Conservation (phyloP, 2,888 invertebrate species). For the Chloroclysta siterata region DNA sequence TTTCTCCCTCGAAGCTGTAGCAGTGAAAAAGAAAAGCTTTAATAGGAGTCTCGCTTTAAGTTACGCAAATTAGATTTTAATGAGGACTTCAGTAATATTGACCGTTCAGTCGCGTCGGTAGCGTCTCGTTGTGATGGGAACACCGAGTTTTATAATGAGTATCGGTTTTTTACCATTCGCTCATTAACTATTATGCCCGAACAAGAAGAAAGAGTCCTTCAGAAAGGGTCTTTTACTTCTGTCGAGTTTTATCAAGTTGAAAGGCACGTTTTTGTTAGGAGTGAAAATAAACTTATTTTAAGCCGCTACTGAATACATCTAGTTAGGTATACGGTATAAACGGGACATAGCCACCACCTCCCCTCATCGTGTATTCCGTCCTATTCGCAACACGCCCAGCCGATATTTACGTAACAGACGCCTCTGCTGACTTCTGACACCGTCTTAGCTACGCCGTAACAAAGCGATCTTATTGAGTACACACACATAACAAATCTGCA, state of each 20-base stretch:
- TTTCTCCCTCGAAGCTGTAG: slow-evolving; percentile 44
- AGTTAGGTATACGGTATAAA: slow-evolving; percentile 68
- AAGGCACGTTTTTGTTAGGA: slow-evolving; percentile 50
- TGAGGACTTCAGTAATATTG: slow-evolving; percentile 59
- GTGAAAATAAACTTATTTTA: slow-evolving; percentile 67
- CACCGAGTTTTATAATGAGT: slow-evolving; percentile 51
- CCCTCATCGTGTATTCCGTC: slow-evolving; percentile 81
- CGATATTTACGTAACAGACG: slow-evolving; percentile 81
- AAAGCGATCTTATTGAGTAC: slow-evolving; percentile 59
- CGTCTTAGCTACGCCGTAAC: slow-evolving; percentile 62
- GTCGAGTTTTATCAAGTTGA: slow-evolving; percentile 41
- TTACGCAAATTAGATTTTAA: slow-evolving; percentile 67
- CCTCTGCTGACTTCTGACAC: slow-evolving; percentile 75
- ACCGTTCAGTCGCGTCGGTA: slow-evolving; percentile 43
- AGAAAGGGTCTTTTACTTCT: slow-evolving; percentile 28
- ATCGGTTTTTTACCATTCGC: slow-evolving; percentile 45
- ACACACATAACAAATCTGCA: slow-evolving; percentile 63
- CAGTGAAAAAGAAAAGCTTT: slow-evolving; percentile 53
- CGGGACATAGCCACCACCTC: slow-evolving; percentile 65
- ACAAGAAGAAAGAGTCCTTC: slow-evolving; percentile 27
- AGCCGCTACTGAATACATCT: slow-evolving; percentile 67
- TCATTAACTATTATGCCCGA: slow-evolving; percentile 35
- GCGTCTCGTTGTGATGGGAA: slow-evolving; percentile 43
- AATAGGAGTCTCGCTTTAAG: slow-evolving; percentile 55
- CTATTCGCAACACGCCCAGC: slow-evolving; percentile 80